Percentiles rank a stretch among this genome's conserved stretches.
Evolutionary conservation across 2,888 invertebrate species (phyloP).

Genomic region (Hypercompe scribonia): DNA sequence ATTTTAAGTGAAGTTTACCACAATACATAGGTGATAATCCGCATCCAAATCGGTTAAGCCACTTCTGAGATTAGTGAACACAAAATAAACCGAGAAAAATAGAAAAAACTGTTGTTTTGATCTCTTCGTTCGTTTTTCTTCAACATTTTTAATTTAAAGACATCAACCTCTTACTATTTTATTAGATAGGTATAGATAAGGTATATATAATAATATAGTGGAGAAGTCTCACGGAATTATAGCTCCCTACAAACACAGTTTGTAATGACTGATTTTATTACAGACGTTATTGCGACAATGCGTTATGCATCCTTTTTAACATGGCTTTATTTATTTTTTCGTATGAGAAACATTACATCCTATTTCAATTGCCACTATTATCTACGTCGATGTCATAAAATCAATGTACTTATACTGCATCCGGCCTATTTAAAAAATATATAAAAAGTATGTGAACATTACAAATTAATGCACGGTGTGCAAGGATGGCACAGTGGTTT

Average conservation of each 20-base stretch:
- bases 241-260: background rate
- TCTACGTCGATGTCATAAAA: background rate
- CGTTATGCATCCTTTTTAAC: constrained; percentile 1
- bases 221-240: background rate
- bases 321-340: background rate
- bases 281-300: background rate
- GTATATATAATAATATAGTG: background rate
- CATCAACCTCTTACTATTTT: too few relatives aligned
- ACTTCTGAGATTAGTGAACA: too few relatives aligned
- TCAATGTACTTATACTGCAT: background rate
- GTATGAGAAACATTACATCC: background rate
- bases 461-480: too few relatives aligned
- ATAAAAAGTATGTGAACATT: background rate
- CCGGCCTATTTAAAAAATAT: background rate
- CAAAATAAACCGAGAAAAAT: too few relatives aligned
- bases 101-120: too few relatives aligned
- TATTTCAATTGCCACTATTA: background rate
- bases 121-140: too few relatives aligned
- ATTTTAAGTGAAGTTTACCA: too few relatives aligned
- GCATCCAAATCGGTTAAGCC: too few relatives aligned
- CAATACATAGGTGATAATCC: too few relatives aligned
- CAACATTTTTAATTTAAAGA: too few relatives aligned
- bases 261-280: background rate
- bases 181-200: too few relatives aligned
- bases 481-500: too few relatives aligned